Conservation (phyloP, 2,797 vertebrate genomes). For the Esox masquinongy region DNA sequence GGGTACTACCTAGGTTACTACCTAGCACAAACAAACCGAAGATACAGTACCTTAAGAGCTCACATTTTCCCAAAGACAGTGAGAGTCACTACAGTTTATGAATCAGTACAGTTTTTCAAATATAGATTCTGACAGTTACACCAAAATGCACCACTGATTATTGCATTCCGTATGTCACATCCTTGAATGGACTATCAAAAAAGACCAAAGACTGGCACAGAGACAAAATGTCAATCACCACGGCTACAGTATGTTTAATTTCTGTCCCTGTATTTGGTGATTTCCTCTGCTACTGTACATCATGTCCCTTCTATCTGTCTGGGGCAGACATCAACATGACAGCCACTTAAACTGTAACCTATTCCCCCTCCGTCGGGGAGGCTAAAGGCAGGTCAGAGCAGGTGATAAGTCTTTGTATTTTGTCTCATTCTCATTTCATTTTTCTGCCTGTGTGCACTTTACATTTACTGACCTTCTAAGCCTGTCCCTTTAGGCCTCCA, state of each 20-base stretch:
- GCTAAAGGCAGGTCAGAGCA: conserved; percentile 46
- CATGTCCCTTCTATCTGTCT: conserved; percentile 15
- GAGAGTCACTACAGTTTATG: neutral
- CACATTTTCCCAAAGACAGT: no score
- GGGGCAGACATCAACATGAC: conserved; percentile 48
- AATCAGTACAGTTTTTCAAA: neutral
- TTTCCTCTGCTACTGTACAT: neutral
- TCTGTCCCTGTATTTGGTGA: conserved; percentile 26
- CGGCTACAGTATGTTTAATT: conserved; percentile 14
- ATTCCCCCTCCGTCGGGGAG: conserved; percentile 35
- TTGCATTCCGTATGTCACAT: neutral
- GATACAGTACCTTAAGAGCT: no score
- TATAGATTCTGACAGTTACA: neutral
- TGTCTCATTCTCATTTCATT: conserved; percentile 56
- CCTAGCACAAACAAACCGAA: no score
- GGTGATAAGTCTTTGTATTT: conserved; percentile 51
- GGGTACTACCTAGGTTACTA: no score
- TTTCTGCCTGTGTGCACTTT: conserved; percentile 63
- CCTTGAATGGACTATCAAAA: neutral
- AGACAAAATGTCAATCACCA: neutral
- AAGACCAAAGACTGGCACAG: neutral
- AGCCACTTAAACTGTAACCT: conserved; percentile 59
- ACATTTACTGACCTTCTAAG: conserved; percentile 64
- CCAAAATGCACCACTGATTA: neutral
- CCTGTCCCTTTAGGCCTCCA: conserved; percentile 43